Conservation (phyloP, 2,113 vertebrate species). For the Syngnathus scovelli region DNA sequence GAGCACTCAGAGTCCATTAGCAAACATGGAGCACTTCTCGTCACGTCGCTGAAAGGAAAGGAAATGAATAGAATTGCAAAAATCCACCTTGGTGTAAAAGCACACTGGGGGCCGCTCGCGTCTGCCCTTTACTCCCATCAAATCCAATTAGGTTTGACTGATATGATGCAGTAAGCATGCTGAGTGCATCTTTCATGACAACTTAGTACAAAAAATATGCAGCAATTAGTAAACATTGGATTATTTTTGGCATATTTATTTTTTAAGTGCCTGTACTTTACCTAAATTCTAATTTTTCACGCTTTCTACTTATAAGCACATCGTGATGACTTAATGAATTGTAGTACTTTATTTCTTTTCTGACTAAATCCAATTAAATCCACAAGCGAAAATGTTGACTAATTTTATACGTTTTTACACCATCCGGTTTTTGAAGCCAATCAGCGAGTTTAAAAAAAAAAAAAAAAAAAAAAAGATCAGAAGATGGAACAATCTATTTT, state of each 20-base stretch:
- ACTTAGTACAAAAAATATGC: not conserved
- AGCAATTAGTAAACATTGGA: not conserved
- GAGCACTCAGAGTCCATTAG: constrained; percentile 22
- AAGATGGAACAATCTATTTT: not conserved
- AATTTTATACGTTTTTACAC: not conserved
- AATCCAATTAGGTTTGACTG: not conserved
- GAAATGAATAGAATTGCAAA: constrained; percentile 34
- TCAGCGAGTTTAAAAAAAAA: no score
- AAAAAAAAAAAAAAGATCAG: no score
- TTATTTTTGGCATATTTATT: not conserved
- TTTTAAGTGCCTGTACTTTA: not conserved
- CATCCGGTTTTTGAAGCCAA: no score
- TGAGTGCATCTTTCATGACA: not conserved
- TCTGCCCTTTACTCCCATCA: not conserved
- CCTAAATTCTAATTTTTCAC: not conserved
- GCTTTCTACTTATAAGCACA: no score
- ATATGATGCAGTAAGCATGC: not conserved
- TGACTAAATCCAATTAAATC: not conserved
- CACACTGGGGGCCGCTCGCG: constrained; percentile 1
- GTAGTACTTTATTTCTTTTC: not conserved
- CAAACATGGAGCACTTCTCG: constrained; percentile 7
- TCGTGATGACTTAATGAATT: not conserved
- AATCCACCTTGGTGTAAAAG: not conserved
- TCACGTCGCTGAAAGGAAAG: constrained; percentile 16
- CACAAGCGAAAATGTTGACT: not conserved